phyloP scores from a whole-genome alignment of 2,888 invertebrate species.

The Liposcelis brunnea region DNA sequence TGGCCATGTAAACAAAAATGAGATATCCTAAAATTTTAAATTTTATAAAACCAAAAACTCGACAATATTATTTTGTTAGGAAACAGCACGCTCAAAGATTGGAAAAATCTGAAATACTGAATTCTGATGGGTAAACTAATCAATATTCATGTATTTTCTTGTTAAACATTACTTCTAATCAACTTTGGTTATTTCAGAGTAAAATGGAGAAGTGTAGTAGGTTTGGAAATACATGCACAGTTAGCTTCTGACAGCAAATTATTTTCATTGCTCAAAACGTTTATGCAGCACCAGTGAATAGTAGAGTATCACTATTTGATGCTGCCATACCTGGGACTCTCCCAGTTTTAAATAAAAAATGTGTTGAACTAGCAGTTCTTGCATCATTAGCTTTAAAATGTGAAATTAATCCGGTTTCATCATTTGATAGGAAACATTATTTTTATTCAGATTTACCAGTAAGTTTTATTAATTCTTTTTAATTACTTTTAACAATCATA shows the following conservation, averaged over 20 bases:
- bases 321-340: slow-evolving; percentile 84
- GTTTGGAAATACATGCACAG: slow-evolving; percentile 94
- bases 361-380: slow-evolving; percentile 75
- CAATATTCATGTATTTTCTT: no score
- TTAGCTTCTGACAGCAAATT: slow-evolving; percentile 71
- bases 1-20: no score
- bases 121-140: no score
- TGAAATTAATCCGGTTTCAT: slow-evolving; percentile 61
- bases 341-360: slow-evolving; percentile 69
- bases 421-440: slow-evolving; percentile 96
- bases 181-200: slow-evolving; percentile 18
- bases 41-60: no score
- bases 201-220: slow-evolving; percentile 68
- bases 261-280: slow-evolving; percentile 67
- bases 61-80: no score
- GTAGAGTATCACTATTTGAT: slow-evolving; percentile 77
- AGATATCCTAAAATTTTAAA: no score
- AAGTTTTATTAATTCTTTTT: slow-evolving; percentile 20
- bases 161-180: no score
- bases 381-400: slow-evolving; percentile 82
- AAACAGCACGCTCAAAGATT: no score
- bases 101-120: no score
- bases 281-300: slow-evolving; percentile 64
- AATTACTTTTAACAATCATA: slow-evolving; percentile 11
- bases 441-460: slow-evolving; percentile 96